Base-by-base conservation (phyloP, 2,888 invertebrate species). In the Listrodromus nycthemerus region DNA sequence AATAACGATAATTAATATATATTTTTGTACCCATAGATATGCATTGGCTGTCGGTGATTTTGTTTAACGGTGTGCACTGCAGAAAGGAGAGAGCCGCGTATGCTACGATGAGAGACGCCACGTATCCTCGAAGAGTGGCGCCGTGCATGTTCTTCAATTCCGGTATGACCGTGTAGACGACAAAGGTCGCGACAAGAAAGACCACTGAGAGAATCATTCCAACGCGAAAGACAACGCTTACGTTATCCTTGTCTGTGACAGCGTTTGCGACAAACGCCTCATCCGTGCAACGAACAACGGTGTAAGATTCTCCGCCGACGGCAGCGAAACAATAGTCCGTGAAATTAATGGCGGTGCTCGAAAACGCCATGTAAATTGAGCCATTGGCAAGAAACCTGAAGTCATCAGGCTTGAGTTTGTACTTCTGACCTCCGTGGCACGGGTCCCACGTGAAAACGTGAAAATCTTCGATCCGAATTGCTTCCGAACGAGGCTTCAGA, bases 61-160 rank as follows among this genome's bases (percentile, higher is more conserved):
- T 13, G 0, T 82, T 55, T 30, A 58, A 78, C 4, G 84, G 73
- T 0, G 19, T 41, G 7, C 91, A 77, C 67, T 91, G 89, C 1
- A 91, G 19, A 19, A 88, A 67, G 1, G 87, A 82, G 4, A 93
- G 87, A 4, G 82, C 30, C 6, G 83, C 33, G 81, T 92, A 93
- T 10, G 91, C 91, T 19, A 91, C 55, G 65, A 89, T 76, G 33
- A 93, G 87, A 1, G 87, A 85, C 27, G 86, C 87, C 0, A 92
- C 86, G 85, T 94, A 92, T 55, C 89, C 87, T 27, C 92, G 90
- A 10, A 94, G 86, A 0, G 91, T 91, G 4, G 80, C 80, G 0
- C 93, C 93, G 37, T 93, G 93, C 75, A 93, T 88, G 66, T 92
- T 94, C 61, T 87, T 85, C 71, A 93, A 80, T 55, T 93, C 91